Percentiles rank a stretch among this genome's conserved stretches.
phyloP scores from a whole-genome alignment of 2,113 vertebrate genomes.

The Herpailurus yagouaroundi region DNA sequence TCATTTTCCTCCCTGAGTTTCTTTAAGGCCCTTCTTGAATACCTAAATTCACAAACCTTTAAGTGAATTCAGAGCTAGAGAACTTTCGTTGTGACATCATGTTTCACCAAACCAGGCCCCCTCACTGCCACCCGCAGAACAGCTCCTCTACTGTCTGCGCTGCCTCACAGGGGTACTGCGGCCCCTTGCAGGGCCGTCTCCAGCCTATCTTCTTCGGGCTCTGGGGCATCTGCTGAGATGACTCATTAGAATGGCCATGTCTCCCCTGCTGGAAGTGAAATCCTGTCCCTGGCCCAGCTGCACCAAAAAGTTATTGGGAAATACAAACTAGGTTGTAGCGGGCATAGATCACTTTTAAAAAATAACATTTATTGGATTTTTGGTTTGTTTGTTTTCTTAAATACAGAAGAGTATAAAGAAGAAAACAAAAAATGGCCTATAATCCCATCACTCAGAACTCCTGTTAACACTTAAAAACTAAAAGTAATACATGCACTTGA shows the following conservation, averaged over 20 bases:
- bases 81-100: neutral
- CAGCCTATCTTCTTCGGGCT: neutral
- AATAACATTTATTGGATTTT: slow-evolving; percentile 81
- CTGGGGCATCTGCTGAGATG: neutral
- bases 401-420: slow-evolving; percentile 81
- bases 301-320: slow-evolving; percentile 39
- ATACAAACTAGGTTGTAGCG: slow-evolving; percentile 44
- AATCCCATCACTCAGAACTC: slow-evolving; percentile 79
- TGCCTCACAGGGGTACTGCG: neutral
- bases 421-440: slow-evolving; percentile 78
- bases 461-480: slow-evolving; percentile 79
- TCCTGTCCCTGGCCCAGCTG: neutral
- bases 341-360: slow-evolving; percentile 65
- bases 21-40: slow-evolving; percentile 28
- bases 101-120: neutral
- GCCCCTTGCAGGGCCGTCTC: neutral
- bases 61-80: neutral
- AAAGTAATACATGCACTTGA: slow-evolving; percentile 77
- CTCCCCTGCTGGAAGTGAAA: slow-evolving; percentile 30
- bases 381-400: slow-evolving; percentile 82
- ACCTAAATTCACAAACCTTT: neutral
- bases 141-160: neutral
- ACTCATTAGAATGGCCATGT: neutral
- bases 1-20: slow-evolving; percentile 2
- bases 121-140: neutral